Percentiles rank a stretch among this genome's conserved stretches.
Conservation (phyloP, 2,888 invertebrate genomes). For the Dioctria rufipes region DNA sequence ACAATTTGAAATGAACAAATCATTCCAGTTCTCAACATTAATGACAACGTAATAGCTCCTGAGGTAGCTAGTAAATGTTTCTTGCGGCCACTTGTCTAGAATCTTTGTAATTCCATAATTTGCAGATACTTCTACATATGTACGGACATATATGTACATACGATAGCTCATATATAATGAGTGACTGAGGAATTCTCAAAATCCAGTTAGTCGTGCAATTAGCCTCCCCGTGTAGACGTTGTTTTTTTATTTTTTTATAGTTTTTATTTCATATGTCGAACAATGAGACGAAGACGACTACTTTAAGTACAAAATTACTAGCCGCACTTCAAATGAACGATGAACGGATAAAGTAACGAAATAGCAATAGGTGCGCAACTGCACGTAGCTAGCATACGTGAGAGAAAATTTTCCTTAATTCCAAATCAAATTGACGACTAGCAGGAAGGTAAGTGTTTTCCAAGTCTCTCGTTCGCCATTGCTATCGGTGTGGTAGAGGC, state of each 20-base stretch:
- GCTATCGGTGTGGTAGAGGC: neutral
- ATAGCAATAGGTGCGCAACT: neutral
- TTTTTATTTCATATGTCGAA: slow-evolving; percentile 26
- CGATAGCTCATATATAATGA: neutral
- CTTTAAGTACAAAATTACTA: slow-evolving; percentile 34
- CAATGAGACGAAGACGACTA: neutral
- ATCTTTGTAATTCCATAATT: neutral
- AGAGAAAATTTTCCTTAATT: slow-evolving; percentile 5
- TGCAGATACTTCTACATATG: neutral
- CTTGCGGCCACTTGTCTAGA: slow-evolving; percentile 3
- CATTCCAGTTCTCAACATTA: slow-evolving; percentile 15
- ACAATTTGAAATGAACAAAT: slow-evolving; percentile 28
- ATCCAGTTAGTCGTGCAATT: slow-evolving; percentile 32
- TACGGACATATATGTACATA: neutral
- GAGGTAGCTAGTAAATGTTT: slow-evolving; percentile 8
- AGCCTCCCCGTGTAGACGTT: slow-evolving; percentile 35
- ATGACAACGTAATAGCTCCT: slow-evolving; percentile 36
- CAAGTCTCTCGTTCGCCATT: neutral
- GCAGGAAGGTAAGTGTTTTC: slow-evolving; percentile 3
- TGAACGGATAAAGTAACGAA: neutral
- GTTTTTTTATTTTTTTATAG: no score
- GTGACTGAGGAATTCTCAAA: neutral
- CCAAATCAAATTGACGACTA: neutral
- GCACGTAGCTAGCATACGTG: slow-evolving; percentile 6
- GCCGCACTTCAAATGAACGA: neutral